Base-by-base conservation (phyloP, 2,888 invertebrate genomes). In the Acholoe squamosa region DNA sequence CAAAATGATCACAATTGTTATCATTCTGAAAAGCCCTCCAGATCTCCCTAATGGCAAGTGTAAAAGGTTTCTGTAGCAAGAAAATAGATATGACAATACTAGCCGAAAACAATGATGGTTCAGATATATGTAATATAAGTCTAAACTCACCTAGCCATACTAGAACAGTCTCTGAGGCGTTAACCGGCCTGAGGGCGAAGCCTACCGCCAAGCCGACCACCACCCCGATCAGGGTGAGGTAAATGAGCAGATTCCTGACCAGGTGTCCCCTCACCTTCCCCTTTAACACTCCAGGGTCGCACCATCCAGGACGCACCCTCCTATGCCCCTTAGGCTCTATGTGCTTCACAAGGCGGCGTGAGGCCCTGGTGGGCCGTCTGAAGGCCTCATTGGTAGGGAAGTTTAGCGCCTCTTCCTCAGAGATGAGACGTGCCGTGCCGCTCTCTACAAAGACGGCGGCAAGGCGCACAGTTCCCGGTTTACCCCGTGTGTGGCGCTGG, bases 361-460 rank as follows among this genome's bases (percentile, higher is more conserved):
- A 80, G 33, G 80, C 80, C 34, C 80, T 33, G 22, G 80, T 43
- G 22, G 80, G 80, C 7, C 80, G 80, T 0, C 80, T 34, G 80
- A 80, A 80, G 34, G 80, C 80, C 34, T 80, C 80, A 22, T 80
- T 33, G 86, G 52, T 86, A 28, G 86, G 86, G 86, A 86, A 86
- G 86, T 56, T 86, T 28, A 86, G 86, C n/a, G 86, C 86, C 86
- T 86, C 86, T 54, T 86, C 86, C 52, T 86, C 86, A 16, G 86
- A 86, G 86, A 86, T 86, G 86, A 86, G 86, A 5, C 86, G 86
- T 0, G 86, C 86, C 54, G 86, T 86, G 86, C 86, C 86, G 19
- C 86, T 86, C 86, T 86, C 86, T 28, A 86, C 86, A 28, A 86
- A 86, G 28, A 86, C 86, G 86, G 86, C 86, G 54, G 86, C 86